Evolutionary conservation across 2,113 vertebrate species (phyloP).

Genomic region (Pituophis catenifer): DNA sequence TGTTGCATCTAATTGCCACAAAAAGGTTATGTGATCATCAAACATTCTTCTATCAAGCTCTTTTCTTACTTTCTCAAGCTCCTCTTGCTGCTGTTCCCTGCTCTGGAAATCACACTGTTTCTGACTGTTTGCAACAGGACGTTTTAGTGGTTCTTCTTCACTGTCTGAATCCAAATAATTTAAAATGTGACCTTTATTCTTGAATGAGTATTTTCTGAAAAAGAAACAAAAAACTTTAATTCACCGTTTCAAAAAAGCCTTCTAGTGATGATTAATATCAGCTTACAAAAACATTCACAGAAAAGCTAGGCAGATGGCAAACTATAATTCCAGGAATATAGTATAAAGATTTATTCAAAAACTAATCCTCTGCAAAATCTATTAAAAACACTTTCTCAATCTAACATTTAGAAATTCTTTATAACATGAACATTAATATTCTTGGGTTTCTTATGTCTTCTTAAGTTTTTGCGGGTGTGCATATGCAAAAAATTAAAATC

Average conservation of each 20-base stretch:
- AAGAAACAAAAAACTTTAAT: conserved; percentile 11
- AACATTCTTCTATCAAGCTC: not conserved
- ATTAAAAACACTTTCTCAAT: not conserved
- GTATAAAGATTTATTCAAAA: not conserved
- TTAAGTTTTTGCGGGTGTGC: too few species aligned
- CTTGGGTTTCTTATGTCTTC: not conserved
- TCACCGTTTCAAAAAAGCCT: rapidly evolving
- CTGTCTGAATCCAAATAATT: conserved; percentile 85
- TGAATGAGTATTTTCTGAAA: conserved; percentile 80
- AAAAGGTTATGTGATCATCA: not conserved
- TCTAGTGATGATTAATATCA: not conserved
- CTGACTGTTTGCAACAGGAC: conserved; percentile 74
- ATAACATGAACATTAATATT: not conserved
- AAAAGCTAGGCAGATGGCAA: rapidly evolving
- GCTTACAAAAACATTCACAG: not conserved
- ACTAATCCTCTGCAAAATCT: not conserved
- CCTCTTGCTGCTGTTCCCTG: conserved; percentile 67
- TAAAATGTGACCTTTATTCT: conserved; percentile 72
- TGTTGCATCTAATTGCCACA: not conserved
- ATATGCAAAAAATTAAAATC: too few species aligned
- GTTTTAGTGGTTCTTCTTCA: conserved; percentile 86
- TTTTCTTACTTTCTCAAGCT: conserved; percentile 72
- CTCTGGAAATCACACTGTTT: conserved; percentile 73
- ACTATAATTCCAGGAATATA: not conserved
- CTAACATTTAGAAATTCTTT: not conserved